Percentiles rank a stretch among this genome's conserved stretches.
Conservation (phyloP, 2,113 vertebrate species). For the Hipposideros armiger region DNA sequence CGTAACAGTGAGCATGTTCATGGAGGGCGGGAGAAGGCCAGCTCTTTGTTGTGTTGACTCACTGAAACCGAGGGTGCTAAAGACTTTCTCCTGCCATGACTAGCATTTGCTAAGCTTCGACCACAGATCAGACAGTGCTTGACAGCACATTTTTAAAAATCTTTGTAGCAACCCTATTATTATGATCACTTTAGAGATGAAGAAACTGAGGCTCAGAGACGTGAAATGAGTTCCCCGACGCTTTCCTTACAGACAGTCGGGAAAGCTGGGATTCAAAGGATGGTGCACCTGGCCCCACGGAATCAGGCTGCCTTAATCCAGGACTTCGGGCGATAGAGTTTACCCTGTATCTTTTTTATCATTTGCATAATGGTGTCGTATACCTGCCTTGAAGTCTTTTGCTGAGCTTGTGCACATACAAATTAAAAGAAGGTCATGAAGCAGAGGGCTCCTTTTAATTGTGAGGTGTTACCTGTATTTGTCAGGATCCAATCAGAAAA, state of each 20-base stretch:
- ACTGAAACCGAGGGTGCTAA: background rate
- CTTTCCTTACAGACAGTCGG: background rate
- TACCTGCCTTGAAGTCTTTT: background rate
- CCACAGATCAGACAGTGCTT: too few relatives aligned
- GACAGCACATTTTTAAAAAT: background rate
- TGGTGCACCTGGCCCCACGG: accelerated
- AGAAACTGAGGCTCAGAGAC: background rate
- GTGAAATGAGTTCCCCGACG: background rate
- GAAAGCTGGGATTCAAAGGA: background rate
- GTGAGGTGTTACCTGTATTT: background rate
- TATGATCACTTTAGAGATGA: background rate
- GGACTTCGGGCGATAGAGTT: accelerated
- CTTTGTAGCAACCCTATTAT: background rate
- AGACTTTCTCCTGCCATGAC: background rate
- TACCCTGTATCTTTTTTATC: background rate
- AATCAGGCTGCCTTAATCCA: background rate
- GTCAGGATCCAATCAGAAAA: background rate
- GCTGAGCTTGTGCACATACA: background rate
- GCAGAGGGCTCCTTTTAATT: background rate
- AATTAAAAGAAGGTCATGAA: background rate
- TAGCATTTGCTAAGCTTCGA: background rate
- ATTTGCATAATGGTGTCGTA: accelerated
- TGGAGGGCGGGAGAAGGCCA: background rate
- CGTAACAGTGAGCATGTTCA: accelerated
- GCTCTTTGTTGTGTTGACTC: too few relatives aligned